A percentile compares a stretch with the other conserved stretches of the same genome.
phyloP scores from a whole-genome alignment of 2,797 vertebrate species.

The Setipinna tenuifilis region DNA sequence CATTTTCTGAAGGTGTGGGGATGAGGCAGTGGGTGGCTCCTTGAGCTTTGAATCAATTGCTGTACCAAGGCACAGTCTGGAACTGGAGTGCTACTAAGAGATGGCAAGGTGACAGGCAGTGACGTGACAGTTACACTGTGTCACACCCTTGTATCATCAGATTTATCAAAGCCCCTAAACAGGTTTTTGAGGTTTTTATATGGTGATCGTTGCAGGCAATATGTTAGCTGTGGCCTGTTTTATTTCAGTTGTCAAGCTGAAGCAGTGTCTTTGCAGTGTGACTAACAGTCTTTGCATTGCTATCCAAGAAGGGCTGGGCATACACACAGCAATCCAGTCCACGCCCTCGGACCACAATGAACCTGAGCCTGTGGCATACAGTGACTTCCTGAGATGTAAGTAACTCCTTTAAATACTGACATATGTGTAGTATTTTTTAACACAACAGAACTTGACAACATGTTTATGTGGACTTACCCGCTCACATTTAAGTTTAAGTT shows the following conservation, averaged over 20 bases:
- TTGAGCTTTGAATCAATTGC: no score
- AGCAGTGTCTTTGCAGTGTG: neutral
- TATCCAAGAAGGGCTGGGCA: neutral
- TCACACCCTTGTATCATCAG: neutral
- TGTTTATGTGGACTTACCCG: neutral
- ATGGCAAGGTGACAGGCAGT: no score
- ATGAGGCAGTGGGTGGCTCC: no score
- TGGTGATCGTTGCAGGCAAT: neutral
- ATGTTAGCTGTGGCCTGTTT: neutral
- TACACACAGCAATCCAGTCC: neutral
- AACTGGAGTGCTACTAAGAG: no score
- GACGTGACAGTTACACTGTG: no score
- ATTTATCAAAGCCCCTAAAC: neutral
- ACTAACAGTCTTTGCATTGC: neutral
- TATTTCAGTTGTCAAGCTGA: no score
- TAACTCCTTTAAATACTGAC: neutral
- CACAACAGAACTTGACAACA: neutral
- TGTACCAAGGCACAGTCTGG: no score
- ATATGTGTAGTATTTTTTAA: neutral
- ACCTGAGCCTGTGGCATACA: neutral
- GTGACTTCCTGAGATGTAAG: conserved; percentile 10
- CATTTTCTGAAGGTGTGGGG: no score
- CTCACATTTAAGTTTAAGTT: neutral
- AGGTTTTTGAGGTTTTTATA: no score
- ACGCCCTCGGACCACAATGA: neutral